These are phyloP conservation scores for Nemotelus nigrinus DNA, from an alignment of 2,888 invertebrate species.

Conservation along the genomic window DNA sequence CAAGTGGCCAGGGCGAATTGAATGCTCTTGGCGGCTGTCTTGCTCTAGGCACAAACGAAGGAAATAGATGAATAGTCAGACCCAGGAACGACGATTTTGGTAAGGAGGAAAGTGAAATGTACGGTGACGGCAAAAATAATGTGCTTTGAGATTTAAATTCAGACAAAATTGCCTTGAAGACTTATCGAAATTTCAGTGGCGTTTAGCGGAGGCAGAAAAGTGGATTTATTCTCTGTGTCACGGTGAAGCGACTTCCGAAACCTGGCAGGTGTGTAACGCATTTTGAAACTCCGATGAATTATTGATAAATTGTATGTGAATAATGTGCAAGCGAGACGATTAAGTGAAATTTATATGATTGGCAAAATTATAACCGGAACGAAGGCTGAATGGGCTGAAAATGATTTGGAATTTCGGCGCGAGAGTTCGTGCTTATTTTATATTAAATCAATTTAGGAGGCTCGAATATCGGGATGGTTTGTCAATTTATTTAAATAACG, in stretches of 20 bases:
- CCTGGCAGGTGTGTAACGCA: slow-evolving; percentile 36
- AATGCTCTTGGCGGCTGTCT: background rate
- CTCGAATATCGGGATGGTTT: too few species aligned
- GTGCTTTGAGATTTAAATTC: slow-evolving; percentile 39
- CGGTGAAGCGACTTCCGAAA: slow-evolving; percentile 5
- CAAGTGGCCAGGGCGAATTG: slow-evolving; percentile 9
- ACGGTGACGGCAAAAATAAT: slow-evolving; percentile 16
- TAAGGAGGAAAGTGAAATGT: background rate
- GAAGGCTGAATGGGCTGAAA: slow-evolving; percentile 19
- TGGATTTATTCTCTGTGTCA: slow-evolving; percentile 18
- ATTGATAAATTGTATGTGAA: slow-evolving; percentile 23
- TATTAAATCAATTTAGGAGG: slow-evolving; percentile 12
- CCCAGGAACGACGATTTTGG: too few species aligned
- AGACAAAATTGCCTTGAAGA: slow-evolving; percentile 24
- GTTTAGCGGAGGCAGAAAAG: slow-evolving; percentile 17
- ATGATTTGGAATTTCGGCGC: slow-evolving; percentile 8
- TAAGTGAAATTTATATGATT: slow-evolving; percentile 37
- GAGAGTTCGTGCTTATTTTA: slow-evolving; percentile 32
- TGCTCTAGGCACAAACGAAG: background rate
- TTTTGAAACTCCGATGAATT: slow-evolving; percentile 37
- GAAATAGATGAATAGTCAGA: background rate
- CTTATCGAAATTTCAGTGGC: slow-evolving; percentile 17
- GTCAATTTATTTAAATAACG: too few species aligned
- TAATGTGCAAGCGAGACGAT: slow-evolving; percentile 4
- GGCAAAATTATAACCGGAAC: slow-evolving; percentile 35